Conservation (phyloP, 2,888 invertebrate genomes). For the Escarpia spicata region DNA sequence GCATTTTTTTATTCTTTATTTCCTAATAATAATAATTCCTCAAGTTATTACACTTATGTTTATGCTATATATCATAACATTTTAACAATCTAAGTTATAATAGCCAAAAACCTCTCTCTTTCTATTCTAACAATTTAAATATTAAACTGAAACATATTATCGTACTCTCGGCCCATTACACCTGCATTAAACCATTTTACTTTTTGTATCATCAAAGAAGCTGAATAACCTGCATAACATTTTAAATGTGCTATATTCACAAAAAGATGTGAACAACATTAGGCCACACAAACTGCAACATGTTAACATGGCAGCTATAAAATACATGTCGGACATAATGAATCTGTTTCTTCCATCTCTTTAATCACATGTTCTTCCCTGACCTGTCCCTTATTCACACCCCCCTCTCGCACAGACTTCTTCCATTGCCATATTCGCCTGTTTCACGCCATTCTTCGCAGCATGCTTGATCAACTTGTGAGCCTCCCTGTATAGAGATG, state of each 20-base stretch:
- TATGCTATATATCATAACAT: too few relatives aligned
- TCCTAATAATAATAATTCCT: too few relatives aligned
- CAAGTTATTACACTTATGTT: too few relatives aligned
- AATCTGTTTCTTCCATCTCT: background rate
- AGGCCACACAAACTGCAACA: background rate
- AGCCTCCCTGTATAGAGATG: conserved; percentile 60
- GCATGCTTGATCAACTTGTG: conserved; percentile 65
- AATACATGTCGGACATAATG: background rate
- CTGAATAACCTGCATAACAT: too few relatives aligned
- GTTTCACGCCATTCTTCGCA: conserved; percentile 64
- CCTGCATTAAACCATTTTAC: too few relatives aligned
- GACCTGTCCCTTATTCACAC: conserved; percentile 38
- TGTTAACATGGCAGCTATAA: background rate
- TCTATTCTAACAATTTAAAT: too few relatives aligned
- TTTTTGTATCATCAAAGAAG: too few relatives aligned
- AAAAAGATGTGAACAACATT: background rate
- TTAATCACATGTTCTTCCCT: background rate
- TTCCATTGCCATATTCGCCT: conserved; percentile 64
- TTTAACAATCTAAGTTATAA: too few relatives aligned
- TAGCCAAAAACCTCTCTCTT: too few relatives aligned
- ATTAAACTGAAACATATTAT: too few relatives aligned
- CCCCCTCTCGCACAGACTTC: conserved; percentile 62
- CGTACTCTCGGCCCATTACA: too few relatives aligned
- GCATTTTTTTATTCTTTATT: too few relatives aligned
- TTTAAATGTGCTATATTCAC: background rate